Conservation (phyloP, 2,888 invertebrate species). For the Eristalinus sepulchralis region DNA sequence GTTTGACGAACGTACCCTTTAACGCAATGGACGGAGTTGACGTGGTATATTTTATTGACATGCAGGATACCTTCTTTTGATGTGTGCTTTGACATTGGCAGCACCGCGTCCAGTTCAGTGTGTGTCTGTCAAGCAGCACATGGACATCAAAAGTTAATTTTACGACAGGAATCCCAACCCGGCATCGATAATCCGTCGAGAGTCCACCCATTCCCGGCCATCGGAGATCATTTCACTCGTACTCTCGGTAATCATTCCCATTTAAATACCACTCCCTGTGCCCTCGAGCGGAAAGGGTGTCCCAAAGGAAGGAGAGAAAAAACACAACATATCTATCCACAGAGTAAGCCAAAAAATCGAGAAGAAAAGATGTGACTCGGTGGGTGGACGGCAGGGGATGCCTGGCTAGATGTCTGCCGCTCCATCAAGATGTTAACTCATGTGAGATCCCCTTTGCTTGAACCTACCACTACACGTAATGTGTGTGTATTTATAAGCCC, state of each 20-base stretch:
- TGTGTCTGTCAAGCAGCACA: not conserved
- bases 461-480: slow-evolving; percentile 22
- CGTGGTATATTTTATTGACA: too few relatives aligned
- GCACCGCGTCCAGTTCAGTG: not conserved
- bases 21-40: too few relatives aligned
- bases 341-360: not conserved
- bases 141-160: not conserved
- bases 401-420: not conserved
- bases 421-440: slow-evolving; percentile 42
- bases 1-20: not conserved
- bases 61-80: too few relatives aligned
- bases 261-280: not conserved
- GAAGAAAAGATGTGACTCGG: not conserved
- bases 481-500: slow-evolving; percentile 27
- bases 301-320: not conserved
- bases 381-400: not conserved
- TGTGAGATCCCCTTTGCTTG: slow-evolving; percentile 29
- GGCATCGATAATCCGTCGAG: not conserved
- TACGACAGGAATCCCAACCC: not conserved
- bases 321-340: not conserved
- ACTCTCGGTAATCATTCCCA: not conserved
- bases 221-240: not conserved
- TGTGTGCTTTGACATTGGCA: too few relatives aligned
- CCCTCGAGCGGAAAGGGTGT: not conserved
- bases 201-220: not conserved